Percentiles rank a stretch among this genome's conserved stretches.
phyloP scores from a whole-genome alignment of 2,113 vertebrate species.

The Callipepla californica region DNA sequence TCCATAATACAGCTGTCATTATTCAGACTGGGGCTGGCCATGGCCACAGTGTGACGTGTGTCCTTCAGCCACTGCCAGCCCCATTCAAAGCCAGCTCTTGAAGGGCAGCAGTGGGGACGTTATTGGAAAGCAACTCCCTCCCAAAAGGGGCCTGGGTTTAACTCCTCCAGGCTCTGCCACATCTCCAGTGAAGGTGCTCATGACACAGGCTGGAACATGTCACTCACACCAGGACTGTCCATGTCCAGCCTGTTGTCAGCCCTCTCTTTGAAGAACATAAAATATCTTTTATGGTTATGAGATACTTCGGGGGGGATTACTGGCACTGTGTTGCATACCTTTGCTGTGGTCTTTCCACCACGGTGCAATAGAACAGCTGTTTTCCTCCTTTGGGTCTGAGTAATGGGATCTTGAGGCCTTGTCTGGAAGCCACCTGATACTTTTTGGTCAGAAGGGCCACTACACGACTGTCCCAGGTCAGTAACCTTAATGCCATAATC shows the following conservation, averaged over 20 bases:
- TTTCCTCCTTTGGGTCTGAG: not conserved
- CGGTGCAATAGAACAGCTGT: constrained; percentile 4
- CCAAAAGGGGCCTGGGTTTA: not conserved
- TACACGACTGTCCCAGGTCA: not conserved
- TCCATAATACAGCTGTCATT: not conserved
- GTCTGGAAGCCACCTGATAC: not conserved
- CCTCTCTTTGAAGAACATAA: not conserved
- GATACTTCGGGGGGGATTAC: not conserved
- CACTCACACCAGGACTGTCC: not conserved
- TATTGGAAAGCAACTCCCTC: not conserved
- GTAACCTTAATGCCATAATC: not conserved
- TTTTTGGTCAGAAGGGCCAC: not conserved
- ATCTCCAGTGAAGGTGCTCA: not conserved
- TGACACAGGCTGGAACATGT: not conserved
- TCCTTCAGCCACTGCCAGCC: not conserved
- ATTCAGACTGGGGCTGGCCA: not conserved
- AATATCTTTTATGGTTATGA: not conserved
- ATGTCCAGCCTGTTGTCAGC: not conserved
- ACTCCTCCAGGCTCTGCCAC: not conserved
- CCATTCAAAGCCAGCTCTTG: not conserved
- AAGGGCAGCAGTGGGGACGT: not conserved
- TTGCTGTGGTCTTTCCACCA: not conserved
- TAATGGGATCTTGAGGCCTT: not conserved
- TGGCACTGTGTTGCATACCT: not conserved
- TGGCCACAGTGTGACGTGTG: not conserved